Percentiles rank a stretch among this genome's conserved stretches.
These are phyloP conservation scores for Hymenopus coronatus DNA, from an alignment of 2,888 invertebrate genomes.

Conservation along the genomic window DNA sequence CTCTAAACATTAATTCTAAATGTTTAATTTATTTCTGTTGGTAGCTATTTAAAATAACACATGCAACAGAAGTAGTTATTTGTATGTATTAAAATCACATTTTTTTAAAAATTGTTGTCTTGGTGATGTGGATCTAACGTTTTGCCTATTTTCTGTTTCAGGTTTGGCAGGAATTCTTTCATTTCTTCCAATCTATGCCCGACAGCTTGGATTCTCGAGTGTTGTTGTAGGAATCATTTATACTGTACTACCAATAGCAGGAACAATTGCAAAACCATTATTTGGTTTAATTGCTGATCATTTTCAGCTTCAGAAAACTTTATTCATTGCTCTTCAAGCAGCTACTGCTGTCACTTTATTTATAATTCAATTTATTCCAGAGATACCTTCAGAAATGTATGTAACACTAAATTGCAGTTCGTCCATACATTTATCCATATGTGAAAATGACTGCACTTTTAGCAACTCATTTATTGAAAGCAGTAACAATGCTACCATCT, in stretches of 20 bases:
- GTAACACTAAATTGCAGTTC: slow-evolving; percentile 62
- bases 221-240: slow-evolving; percentile 76
- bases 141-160: slow-evolving; percentile 45
- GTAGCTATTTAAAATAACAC: too few relatives aligned
- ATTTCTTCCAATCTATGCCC: slow-evolving; percentile 65
- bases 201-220: slow-evolving; percentile 78
- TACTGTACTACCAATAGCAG: slow-evolving; percentile 72
- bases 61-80: too few relatives aligned
- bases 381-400: slow-evolving; percentile 51
- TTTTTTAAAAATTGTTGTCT: too few relatives aligned
- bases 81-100: too few relatives aligned
- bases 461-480: background rate
- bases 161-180: slow-evolving; percentile 82
- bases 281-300: slow-evolving; percentile 81
- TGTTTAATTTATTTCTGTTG: too few relatives aligned
- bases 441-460: slow-evolving; percentile 40
- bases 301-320: slow-evolving; percentile 67
- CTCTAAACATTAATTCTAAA: too few relatives aligned
- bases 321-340: slow-evolving; percentile 71
- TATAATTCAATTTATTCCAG: slow-evolving; percentile 70
- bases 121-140: too few relatives aligned
- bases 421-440: slow-evolving; percentile 57
- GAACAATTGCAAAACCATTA: slow-evolving; percentile 75
- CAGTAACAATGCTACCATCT: background rate
- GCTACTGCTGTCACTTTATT: slow-evolving; percentile 68